Conservation (phyloP, 2,888 invertebrate species). For the Mylabris sibirica region DNA sequence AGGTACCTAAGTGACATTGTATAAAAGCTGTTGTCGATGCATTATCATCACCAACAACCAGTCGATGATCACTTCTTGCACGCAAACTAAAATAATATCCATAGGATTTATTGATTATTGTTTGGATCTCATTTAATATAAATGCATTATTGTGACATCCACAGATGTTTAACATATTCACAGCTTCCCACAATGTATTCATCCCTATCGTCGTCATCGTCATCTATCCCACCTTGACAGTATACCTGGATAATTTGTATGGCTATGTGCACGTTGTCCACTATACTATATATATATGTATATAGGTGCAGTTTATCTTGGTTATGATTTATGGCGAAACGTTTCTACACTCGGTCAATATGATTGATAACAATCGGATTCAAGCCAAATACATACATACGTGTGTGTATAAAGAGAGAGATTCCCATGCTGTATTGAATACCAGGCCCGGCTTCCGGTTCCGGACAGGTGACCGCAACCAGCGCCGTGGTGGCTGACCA, state of each 20-base stretch:
- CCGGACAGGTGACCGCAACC: constrained; percentile 60
- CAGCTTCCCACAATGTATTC: neutral
- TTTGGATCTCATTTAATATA: neutral
- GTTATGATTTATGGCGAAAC: constrained; percentile 27
- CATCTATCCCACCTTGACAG: constrained; percentile 25
- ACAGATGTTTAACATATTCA: neutral
- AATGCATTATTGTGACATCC: neutral
- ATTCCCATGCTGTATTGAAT: constrained; percentile 56
- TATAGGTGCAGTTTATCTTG: constrained; percentile 25
- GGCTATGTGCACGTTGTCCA: constrained; percentile 18
- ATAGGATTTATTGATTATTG: constrained; percentile 11
- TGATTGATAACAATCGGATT: constrained; percentile 43
- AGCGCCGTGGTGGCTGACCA: constrained; percentile 48
- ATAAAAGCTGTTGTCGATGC: constrained; percentile 28
- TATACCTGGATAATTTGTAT: constrained; percentile 23
- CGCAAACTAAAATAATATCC: constrained; percentile 32
- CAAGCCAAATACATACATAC: constrained; percentile 15
- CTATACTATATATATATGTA: too few species aligned
- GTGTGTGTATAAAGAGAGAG: constrained; percentile 35
- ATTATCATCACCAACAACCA: constrained; percentile 19
- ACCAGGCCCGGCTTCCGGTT: constrained; percentile 60
- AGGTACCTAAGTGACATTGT: constrained; percentile 23
- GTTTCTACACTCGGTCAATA: constrained; percentile 19
- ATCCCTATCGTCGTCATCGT: neutral
- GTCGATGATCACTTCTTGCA: constrained; percentile 32